Evolutionary conservation across 2,113 vertebrate species (phyloP).

Genomic region (Leucopsar rothschildi): DNA sequence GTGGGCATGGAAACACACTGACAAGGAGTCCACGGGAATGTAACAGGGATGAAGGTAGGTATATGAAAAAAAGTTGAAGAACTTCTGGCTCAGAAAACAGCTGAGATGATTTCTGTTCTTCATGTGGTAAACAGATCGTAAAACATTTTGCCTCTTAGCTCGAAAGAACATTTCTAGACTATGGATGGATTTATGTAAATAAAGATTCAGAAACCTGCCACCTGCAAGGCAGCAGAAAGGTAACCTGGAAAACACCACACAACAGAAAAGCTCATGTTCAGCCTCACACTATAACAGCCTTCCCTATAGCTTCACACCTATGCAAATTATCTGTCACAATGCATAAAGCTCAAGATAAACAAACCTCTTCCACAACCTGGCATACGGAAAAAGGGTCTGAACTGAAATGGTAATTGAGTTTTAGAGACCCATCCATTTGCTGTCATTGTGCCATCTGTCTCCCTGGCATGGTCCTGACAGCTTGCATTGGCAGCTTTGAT

Average conservation of each 20-base stretch:
- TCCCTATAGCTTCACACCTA: conserved; percentile 15
- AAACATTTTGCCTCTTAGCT: not conserved
- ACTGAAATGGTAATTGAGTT: conserved; percentile 58
- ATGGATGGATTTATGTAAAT: not conserved
- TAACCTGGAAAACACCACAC: not conserved
- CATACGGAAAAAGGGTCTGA: conserved; percentile 10
- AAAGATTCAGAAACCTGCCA: not conserved
- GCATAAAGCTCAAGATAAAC: conserved; percentile 48
- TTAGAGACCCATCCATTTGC: conserved; percentile 54
- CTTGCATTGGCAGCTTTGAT: conserved; percentile 36
- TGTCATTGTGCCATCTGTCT: conserved; percentile 59
- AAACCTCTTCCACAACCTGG: conserved; percentile 37
- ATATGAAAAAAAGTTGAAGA: not conserved
- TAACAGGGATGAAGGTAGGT: not conserved
- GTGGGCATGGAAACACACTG: not conserved
- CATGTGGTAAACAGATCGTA: not conserved
- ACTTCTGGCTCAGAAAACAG: not conserved
- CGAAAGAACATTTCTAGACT: not conserved
- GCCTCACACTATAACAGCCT: not conserved
- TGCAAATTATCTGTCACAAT: conserved; percentile 29
- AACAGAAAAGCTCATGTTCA: not conserved
- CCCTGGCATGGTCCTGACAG: conserved; percentile 38
- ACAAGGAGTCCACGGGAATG: not conserved
- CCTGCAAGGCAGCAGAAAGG: not conserved
- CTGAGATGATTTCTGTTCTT: not conserved